Conservation (phyloP, 2,113 vertebrate species). For the Gobiocypris rarus region DNA sequence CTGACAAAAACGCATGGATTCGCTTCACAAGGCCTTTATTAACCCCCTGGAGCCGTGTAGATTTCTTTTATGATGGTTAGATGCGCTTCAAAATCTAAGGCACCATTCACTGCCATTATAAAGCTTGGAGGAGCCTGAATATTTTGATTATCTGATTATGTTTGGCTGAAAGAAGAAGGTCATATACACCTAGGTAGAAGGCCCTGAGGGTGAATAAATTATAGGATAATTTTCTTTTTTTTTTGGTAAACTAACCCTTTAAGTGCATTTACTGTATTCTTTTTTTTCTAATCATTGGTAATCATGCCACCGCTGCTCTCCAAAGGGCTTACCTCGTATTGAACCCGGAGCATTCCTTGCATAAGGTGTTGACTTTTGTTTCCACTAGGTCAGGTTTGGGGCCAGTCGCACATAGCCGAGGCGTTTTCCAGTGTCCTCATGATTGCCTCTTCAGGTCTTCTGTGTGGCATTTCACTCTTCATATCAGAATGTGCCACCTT, state of each 20-base stretch:
- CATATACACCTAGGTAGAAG: too few relatives aligned
- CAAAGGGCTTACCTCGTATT: background rate
- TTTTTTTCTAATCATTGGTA: background rate
- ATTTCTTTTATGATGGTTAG: too few relatives aligned
- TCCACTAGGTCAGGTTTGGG: background rate
- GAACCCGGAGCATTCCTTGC: conserved; percentile 1
- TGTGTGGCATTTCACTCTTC: conserved; percentile 71
- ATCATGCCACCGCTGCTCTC: background rate
- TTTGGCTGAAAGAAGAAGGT: too few relatives aligned
- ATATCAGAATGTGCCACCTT: conserved; percentile 73
- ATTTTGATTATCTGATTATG: too few relatives aligned
- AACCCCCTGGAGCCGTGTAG: too few relatives aligned
- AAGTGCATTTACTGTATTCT: background rate
- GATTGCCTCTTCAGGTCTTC: conserved; percentile 51
- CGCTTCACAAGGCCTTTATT: too few relatives aligned
- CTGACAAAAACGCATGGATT: too few relatives aligned
- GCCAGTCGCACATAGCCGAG: background rate
- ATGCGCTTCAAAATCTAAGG: too few relatives aligned
- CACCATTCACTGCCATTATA: too few relatives aligned
- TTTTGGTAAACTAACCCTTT: background rate
- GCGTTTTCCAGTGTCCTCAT: conserved; percentile 56
- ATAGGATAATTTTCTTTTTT: too few relatives aligned
- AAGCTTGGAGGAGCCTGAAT: too few relatives aligned
- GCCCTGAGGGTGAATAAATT: too few relatives aligned
- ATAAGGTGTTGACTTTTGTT: conserved; percentile 49